A percentile compares a stretch with the other conserved stretches of the same genome.
phyloP scores from a whole-genome alignment of 2,113 vertebrate genomes.

The Laticauda colubrina region DNA sequence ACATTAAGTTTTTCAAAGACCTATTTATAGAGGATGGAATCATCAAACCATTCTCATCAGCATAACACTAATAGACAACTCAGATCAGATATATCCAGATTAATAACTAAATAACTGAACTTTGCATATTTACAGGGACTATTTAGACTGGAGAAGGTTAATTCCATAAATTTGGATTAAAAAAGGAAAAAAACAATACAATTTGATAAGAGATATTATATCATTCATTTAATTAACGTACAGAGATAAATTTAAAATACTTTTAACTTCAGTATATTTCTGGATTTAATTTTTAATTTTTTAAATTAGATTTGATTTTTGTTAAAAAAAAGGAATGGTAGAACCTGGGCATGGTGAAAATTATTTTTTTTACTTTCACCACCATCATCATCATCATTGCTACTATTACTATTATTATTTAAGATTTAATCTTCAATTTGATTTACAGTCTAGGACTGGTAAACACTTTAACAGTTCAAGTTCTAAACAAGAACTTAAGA shows the following conservation, averaged over 20 bases:
- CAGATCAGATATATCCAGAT: not conserved
- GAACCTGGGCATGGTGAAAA: not conserved
- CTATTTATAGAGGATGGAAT: not conserved
- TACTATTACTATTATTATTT: too few relatives aligned
- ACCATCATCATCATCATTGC: too few relatives aligned
- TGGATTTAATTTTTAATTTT: too few relatives aligned
- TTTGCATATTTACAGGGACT: not conserved
- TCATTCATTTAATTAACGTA: not conserved
- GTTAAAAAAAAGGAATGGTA: not conserved
- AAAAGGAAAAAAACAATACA: not conserved
- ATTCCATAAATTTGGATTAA: not conserved
- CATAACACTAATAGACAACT: not conserved
- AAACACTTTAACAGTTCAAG: too few relatives aligned
- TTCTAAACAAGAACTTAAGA: too few relatives aligned
- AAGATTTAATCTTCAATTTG: not conserved
- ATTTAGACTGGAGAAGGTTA: not conserved
- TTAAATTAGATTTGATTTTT: not conserved
- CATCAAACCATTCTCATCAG: not conserved
- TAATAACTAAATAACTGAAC: not conserved
- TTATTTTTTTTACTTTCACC: not conserved
- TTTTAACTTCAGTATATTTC: not conserved
- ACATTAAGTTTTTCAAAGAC: slow-evolving; percentile 9
- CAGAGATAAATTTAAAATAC: not conserved
- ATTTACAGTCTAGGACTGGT: too few relatives aligned
- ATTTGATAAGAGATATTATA: not conserved